Percentiles rank a stretch among this genome's conserved stretches.
Conservation (phyloP, 2,888 invertebrate genomes). For the Incurvaria masculella region DNA sequence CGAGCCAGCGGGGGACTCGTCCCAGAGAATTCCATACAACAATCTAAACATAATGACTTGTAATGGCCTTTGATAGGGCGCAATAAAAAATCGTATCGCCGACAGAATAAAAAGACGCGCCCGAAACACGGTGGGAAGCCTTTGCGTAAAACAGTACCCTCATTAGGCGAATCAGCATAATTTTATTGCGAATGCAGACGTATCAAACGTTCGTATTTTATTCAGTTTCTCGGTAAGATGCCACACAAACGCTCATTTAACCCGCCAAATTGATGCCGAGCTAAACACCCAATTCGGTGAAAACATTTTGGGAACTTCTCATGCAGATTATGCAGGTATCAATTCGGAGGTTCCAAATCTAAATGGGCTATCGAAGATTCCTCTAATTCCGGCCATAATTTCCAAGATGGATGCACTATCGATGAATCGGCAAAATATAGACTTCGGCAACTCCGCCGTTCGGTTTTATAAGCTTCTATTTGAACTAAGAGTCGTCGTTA, state of each 20-base stretch:
- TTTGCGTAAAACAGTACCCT: conserved; percentile 16
- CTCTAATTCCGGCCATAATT: not conserved
- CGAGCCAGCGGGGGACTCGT: conserved; percentile 33
- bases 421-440: not conserved
- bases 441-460: not conserved
- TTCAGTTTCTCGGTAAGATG: not conserved
- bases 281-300: not conserved
- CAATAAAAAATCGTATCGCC: conserved; percentile 23
- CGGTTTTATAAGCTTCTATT: not conserved
- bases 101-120: not conserved
- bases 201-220: not conserved
- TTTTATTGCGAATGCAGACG: conserved; percentile 15
- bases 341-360: not conserved
- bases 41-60: conserved; percentile 39
- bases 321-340: not conserved
- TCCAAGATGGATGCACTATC: not conserved
- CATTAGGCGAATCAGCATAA: conserved; percentile 14
- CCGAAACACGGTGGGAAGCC: not conserved
- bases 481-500: not conserved
- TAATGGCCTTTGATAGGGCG: conserved; percentile 39
- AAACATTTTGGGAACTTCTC: not conserved
- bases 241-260: not conserved
- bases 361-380: not conserved
- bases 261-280: not conserved
- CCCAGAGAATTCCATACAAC: conserved; percentile 32